These are phyloP conservation scores for Paralichthys olivaceus DNA, from an alignment of 2,113 vertebrate species.

Conservation along the genomic window DNA sequence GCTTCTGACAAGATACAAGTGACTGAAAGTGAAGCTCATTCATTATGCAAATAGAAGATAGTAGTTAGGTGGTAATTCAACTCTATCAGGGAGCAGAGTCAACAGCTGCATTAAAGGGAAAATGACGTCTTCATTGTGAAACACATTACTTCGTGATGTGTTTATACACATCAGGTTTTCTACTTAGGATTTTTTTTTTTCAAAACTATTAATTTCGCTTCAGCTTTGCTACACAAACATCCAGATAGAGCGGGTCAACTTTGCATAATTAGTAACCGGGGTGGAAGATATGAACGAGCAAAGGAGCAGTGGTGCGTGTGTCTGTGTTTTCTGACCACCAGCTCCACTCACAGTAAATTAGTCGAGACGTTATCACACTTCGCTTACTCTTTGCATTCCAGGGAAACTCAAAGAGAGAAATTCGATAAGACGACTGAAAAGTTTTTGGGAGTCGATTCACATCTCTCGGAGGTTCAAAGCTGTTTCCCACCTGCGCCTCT, in stretches of 20 bases:
- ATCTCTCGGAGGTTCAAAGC: too few relatives aligned
- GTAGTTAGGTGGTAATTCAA: constrained; percentile 17
- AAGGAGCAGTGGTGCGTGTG: constrained; percentile 22
- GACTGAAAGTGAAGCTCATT: constrained; percentile 40
- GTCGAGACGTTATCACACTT: constrained; percentile 37
- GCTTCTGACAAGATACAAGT: constrained; percentile 53
- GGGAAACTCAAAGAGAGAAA: constrained; percentile 13
- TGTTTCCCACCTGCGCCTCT: too few relatives aligned
- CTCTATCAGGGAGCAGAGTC: not conserved
- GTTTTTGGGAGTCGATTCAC: too few relatives aligned
- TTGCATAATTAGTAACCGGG: constrained; percentile 51
- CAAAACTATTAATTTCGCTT: not conserved
- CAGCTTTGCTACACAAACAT: not conserved
- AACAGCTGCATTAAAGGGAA: constrained; percentile 13
- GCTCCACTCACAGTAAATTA: constrained; percentile 39
- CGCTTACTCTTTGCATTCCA: constrained; percentile 14
- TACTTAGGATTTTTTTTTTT: constrained; percentile 1
- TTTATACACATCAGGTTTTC: constrained; percentile 4
- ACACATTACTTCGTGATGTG: not conserved
- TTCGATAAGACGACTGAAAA: too few relatives aligned
- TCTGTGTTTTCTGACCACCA: constrained; percentile 37
- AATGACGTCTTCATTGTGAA: constrained; percentile 24
- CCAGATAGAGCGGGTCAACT: constrained; percentile 22
- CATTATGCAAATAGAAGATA: constrained; percentile 36
- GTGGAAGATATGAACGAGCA: constrained; percentile 53